Evolutionary conservation across 2,888 invertebrate genomes (phyloP), one percentile per base, ranked within the genome.

Genomic region (Apodemia mormo): DNA sequence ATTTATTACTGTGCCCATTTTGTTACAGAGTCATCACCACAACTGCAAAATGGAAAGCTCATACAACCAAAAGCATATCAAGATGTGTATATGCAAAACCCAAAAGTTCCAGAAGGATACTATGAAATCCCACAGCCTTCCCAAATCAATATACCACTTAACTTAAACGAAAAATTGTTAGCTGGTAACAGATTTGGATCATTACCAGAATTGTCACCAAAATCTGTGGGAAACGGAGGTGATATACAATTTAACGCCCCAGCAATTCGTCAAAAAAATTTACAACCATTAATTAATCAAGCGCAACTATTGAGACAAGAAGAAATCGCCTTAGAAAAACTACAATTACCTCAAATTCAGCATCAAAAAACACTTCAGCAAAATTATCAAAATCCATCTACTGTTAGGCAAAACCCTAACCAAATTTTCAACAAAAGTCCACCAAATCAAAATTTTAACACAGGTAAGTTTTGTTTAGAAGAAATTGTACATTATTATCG

Each of bases 201-300:
- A 52, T 7, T 22, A 14, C 8, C 7, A n/a, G 14, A 52, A 2
- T 6, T 3, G 5, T 1, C 49, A 40, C 37, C 2, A 22, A 22
- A 33, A 45, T 12, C 6, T 10, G 22, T 64, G 6, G 49, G 66
- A 52, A 30, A 37, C 14, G 58, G 54, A n/a, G 67, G 68, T 56
- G 67, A 45, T 6, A 67, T 40, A 29, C 56, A 33, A 40, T 66
- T 70, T n/a, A 68, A 73, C 14, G 56, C 72, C 30, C 70, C 69
- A 61, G 68, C 52, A 67, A 33, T 70, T 12, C 61, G 70, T 54
- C 68, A 68, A 4, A 70, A 73, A 30, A 54, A 72, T 52, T 61
- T 71, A 49, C 43, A 70, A 43, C 58, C 68, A 30, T 64, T 71
- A 30, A 58, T 43, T 1, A 56, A 65, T 66, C 30, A n/a, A 68